Conservation (phyloP, 2,113 vertebrate genomes). For the Urocolius indicus region DNA sequence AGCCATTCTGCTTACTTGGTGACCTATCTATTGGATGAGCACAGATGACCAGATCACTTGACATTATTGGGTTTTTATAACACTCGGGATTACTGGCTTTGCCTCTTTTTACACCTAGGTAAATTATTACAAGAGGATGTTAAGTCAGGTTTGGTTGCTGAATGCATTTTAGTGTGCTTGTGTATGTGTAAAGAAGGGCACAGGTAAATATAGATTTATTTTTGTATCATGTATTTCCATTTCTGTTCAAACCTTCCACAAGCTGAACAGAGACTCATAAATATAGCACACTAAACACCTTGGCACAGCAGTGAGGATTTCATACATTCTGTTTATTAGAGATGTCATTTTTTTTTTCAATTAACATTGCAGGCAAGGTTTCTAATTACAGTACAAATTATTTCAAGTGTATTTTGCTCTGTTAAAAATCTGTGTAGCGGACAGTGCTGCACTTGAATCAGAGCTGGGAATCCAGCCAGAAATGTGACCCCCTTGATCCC, state of each 20-base stretch:
- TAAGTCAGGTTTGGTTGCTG: not conserved
- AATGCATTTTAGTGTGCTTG: not conserved
- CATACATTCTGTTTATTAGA: conserved; percentile 19
- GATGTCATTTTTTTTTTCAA: not conserved
- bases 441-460: conserved; percentile 5
- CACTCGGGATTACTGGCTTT: not conserved
- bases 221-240: not conserved
- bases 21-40: not conserved
- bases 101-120: not conserved
- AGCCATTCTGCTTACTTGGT: not conserved
- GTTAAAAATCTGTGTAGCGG: not conserved
- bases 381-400: conserved; percentile 48
- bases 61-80: not conserved
- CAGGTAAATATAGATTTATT: not conserved
- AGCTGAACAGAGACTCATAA: not conserved
- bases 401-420: conserved; percentile 1
- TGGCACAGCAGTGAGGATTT: not conserved
- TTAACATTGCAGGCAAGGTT: conserved; percentile 18
- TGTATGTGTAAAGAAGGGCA: not conserved
- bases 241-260: not conserved
- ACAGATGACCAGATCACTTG: not conserved
- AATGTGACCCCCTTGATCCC: conserved; percentile 4
- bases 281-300: conserved; percentile 7
- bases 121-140: not conserved
- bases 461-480: conserved; percentile 47